phyloP scores from a whole-genome alignment of 2,888 invertebrate species.

The Drosophila merina region DNA sequence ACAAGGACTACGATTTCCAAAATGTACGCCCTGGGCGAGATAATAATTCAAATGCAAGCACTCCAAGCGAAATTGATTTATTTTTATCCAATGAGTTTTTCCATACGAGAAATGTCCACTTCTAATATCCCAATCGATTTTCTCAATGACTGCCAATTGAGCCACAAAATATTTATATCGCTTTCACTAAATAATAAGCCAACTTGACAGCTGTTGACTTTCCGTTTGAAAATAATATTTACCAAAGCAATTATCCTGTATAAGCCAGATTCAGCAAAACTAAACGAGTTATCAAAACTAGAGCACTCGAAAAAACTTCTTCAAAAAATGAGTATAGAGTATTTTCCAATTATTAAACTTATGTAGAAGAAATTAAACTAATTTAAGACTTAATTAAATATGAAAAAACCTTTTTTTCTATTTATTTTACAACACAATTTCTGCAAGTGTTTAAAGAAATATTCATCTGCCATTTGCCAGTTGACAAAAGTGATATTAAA shows the following conservation, averaged over 20 bases:
- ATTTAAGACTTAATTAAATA: not conserved
- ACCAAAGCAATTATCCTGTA: slow-evolving; percentile 34
- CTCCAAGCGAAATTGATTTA: slow-evolving; percentile 51
- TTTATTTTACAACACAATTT: no score
- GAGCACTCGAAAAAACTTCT: not conserved
- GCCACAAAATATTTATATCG: slow-evolving; percentile 32
- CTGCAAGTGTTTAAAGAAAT: not conserved
- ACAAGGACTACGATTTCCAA: not conserved
- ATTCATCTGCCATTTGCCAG: slow-evolving; percentile 6
- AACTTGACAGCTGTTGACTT: slow-evolving; percentile 33
- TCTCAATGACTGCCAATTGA: slow-evolving; percentile 10
- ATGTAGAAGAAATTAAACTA: no score
- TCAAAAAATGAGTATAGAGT: no score
- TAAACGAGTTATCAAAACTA: slow-evolving; percentile 18
- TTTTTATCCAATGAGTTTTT: slow-evolving; percentile 30
- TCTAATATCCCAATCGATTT: slow-evolving; percentile 14
- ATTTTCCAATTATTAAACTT: no score
- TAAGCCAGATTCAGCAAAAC: slow-evolving; percentile 12
- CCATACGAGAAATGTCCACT: slow-evolving; percentile 21
- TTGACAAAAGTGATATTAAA: slow-evolving; percentile 10
- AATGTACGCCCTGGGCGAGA: not conserved
- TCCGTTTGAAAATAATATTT: slow-evolving; percentile 5
- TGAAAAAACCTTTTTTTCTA: not conserved
- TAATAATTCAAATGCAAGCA: not conserved
- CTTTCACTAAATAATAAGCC: slow-evolving; percentile 28